Evolutionary conservation across 2,113 vertebrate species (phyloP).

Genomic region (Fulmarus glacialis): DNA sequence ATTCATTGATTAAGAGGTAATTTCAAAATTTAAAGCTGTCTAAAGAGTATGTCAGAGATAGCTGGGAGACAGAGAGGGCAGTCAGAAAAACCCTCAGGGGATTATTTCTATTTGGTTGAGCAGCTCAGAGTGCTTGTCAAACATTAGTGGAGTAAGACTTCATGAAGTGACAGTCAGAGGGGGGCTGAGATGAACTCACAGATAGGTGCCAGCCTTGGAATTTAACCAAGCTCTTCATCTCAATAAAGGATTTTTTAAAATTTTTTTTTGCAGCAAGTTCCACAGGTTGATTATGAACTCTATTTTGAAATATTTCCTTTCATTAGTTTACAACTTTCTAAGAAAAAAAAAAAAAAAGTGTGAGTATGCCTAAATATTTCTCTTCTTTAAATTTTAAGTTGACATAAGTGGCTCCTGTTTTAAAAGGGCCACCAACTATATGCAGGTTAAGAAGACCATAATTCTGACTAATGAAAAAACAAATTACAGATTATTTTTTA

Average conservation of each 20-base stretch:
- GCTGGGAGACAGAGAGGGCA: not conserved
- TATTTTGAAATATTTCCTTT: not conserved
- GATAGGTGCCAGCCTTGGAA: not conserved
- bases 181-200: not conserved
- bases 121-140: slow-evolving; percentile 18
- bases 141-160: not conserved
- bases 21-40: not conserved
- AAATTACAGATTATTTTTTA: not conserved
- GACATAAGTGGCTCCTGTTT: not conserved
- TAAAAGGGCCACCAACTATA: not conserved
- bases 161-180: not conserved
- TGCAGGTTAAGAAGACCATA: not conserved
- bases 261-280: not conserved
- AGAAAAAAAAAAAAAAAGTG: not conserved
- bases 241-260: not conserved
- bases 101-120: not conserved
- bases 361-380: not conserved
- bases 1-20: not conserved
- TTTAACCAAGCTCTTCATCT: not conserved
- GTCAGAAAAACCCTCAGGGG: not conserved
- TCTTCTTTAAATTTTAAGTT: not conserved
- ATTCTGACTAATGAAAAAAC: not conserved
- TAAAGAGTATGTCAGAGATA: not conserved
- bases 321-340: not conserved
- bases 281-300: not conserved